A percentile compares a stretch with the other conserved stretches of the same genome.
phyloP scores from a whole-genome alignment of 2,113 vertebrate genomes.

The Dipodomys stephensi region DNA sequence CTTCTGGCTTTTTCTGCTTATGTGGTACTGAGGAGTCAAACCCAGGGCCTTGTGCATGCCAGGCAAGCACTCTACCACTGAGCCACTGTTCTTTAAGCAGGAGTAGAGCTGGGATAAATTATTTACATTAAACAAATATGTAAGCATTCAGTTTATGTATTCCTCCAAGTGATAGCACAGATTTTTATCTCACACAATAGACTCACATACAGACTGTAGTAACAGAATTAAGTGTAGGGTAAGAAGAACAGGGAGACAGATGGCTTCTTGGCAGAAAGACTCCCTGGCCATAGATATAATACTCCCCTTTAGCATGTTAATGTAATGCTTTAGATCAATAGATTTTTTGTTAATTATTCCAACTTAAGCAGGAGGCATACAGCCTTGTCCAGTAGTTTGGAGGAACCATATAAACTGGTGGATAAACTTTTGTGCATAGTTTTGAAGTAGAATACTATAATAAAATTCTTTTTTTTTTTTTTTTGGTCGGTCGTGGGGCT shows the following conservation, averaged over 20 bases:
- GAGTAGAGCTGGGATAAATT: constrained; percentile 27
- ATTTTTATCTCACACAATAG: not conserved
- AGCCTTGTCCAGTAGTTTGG: not conserved
- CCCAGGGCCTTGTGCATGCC: too few species aligned
- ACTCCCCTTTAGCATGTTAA: too few species aligned
- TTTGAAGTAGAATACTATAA: not conserved
- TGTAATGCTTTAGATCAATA: not conserved
- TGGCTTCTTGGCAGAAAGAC: not conserved
- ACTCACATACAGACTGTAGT: not conserved
- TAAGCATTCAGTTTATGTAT: not conserved
- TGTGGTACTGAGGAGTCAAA: too few species aligned
- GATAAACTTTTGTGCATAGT: not conserved
- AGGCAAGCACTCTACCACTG: too few species aligned
- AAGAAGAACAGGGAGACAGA: not conserved
- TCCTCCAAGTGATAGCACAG: not conserved
- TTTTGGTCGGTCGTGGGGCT: too few species aligned
- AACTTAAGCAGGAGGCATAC: not conserved
- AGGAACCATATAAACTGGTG: not conserved
- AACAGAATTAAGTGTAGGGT: not conserved
- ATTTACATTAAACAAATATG: constrained; percentile 18
- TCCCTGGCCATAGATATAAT: not conserved
- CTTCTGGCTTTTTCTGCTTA: too few species aligned
- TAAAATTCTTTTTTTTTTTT: too few species aligned
- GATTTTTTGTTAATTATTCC: not conserved
- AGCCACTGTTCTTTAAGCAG: not conserved